phyloP scores from a whole-genome alignment of 1,140 invertebrate species.

The Pseudomyrmex pallidus region DNA sequence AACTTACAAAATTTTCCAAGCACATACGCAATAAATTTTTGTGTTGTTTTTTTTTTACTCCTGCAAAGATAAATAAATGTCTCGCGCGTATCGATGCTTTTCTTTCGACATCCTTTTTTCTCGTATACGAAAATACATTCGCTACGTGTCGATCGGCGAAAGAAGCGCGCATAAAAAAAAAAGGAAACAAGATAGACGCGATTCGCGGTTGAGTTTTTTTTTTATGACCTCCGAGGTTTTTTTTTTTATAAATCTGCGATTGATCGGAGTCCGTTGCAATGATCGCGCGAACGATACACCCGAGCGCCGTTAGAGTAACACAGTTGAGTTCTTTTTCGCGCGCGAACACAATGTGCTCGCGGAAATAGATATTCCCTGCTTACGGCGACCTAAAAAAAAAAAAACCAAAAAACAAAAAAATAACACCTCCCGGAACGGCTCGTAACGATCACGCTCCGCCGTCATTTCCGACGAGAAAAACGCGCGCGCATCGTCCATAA shows the following conservation, averaged over 20 bases:
- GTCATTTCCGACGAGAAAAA: constrained; percentile 54
- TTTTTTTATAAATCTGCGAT: constrained; percentile 22
- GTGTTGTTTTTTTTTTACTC: not conserved
- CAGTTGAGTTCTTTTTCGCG: constrained; percentile 49
- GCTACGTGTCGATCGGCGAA: constrained; percentile 15
- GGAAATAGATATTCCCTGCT: constrained; percentile 7
- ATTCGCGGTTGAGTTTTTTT: constrained; percentile 28
- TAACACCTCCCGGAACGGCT: not conserved
- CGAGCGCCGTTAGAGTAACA: constrained; percentile 44
- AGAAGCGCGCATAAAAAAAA: constrained; percentile 16
- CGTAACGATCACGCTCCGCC: constrained; percentile 48
- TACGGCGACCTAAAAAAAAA: constrained; percentile 35
- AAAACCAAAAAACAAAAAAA: too few species aligned
- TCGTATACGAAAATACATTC: not conserved
- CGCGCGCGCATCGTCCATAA: constrained; percentile 11
- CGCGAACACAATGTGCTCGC: not conserved
- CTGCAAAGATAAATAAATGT: not conserved
- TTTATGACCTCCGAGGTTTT: not conserved
- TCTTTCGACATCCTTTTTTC: constrained; percentile 14
- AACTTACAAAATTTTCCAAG: not conserved
- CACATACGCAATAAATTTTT: not conserved
- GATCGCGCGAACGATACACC: constrained; percentile 49
- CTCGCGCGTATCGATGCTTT: not conserved
- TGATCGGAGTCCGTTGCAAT: constrained; percentile 48
- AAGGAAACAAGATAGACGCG: constrained; percentile 40